These are phyloP conservation scores for Capitella teleta DNA, from an alignment of 1,140 invertebrate genomes.

Conservation along the genomic window DNA sequence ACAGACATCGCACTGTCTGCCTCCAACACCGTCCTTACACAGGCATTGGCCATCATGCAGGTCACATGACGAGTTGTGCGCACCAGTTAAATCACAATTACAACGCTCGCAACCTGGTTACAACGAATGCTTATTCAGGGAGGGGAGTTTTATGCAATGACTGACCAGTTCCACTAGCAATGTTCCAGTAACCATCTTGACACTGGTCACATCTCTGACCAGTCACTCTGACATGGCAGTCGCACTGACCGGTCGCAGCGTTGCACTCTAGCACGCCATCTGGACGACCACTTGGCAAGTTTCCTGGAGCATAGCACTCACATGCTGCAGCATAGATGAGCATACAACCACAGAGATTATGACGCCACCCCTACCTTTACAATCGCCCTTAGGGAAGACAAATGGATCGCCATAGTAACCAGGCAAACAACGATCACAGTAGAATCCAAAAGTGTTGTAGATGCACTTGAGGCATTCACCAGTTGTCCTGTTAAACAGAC, in stretches of 20 bases:
- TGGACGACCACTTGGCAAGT: conserved; percentile 46
- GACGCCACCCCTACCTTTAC: conserved; percentile 49
- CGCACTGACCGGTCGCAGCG: conserved; percentile 57
- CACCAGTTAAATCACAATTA: conserved; percentile 35
- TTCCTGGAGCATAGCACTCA: conserved; percentile 69
- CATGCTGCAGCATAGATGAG: conserved; percentile 49
- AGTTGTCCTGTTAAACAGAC: conserved; percentile 52
- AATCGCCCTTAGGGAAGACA: conserved; percentile 72
- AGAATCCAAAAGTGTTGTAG: conserved; percentile 78
- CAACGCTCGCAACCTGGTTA: conserved; percentile 39
- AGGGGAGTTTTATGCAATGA: no score
- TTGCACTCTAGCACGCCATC: conserved; percentile 46
- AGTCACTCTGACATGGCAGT: conserved; percentile 74
- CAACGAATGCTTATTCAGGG: no score
- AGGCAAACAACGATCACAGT: conserved; percentile 75
- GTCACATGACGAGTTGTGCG: conserved; percentile 32
- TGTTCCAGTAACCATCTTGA: conserved; percentile 48
- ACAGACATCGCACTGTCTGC: conserved; percentile 66
- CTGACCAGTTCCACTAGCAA: conserved; percentile 31
- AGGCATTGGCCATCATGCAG: conserved; percentile 61
- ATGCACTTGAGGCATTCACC: conserved; percentile 96
- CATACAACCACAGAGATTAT: neutral
- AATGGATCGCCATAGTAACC: conserved; percentile 50
- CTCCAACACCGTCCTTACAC: conserved; percentile 75
- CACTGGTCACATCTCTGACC: conserved; percentile 83